Evolutionary conservation across 2,113 vertebrate genomes (phyloP), one percentile per base, ranked within the genome.

Genomic region (Pseudolaguvia tuberculata): DNA sequence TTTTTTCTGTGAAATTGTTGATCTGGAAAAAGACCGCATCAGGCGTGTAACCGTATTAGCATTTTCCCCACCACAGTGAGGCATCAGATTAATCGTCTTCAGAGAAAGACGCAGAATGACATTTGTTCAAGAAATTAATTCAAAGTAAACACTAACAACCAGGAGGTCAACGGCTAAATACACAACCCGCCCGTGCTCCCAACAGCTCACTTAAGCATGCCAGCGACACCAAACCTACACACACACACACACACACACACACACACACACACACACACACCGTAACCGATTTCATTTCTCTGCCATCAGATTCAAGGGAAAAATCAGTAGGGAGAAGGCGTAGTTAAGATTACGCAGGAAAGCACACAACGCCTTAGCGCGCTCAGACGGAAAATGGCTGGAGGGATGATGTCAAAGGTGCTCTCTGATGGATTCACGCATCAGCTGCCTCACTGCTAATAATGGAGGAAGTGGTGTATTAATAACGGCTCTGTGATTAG

Each of bases 181-280:
- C 35, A 27, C 9, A 86, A 82, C 86, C 27, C 83, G 84, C 82
- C 87, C 71, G 58, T 87, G 78, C 85, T 88, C 84, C 86, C 85
- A 69, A 78, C 31, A 31, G 79, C 55, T 72, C 56, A 70, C 45
- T 78, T 56, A 45, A 74, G 71, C 18, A 72, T 78, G 68, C 77
- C 50, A 31, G 70, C 29, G 7, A 14, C 62, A 47, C 63, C 27
- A 42, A 42, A 42, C 8, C 5, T 42, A 42, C 39, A 42, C 39
- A 42, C 39, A 35, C 31, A 35, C 31, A 35, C 31, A 42, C 39
- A 35, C 31, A 35, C 31, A 35, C 31, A 42, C 39, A 42, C 39
- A 42, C 39, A 42, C 39, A 42, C 39, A 42, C 39, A 42, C 39
- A 42, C 39, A 42, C 39, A 42, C 39, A 47, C 55, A 25, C 58